phyloP scores from a whole-genome alignment of 2,797 vertebrate genomes.

The Sebastes nivosus region DNA sequence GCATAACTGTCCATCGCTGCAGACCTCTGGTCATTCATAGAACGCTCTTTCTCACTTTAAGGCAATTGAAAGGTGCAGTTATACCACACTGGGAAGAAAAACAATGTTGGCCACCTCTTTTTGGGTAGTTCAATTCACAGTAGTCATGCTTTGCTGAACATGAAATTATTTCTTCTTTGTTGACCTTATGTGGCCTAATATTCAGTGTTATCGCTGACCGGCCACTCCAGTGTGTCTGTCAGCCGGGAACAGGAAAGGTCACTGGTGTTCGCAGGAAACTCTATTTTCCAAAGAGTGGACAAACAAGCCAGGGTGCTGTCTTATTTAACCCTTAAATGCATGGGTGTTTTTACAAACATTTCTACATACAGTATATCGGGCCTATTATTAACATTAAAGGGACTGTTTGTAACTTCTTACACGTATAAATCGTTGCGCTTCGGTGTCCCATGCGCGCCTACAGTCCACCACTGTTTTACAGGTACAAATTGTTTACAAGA shows the following conservation, averaged over 20 bases:
- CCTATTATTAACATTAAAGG: too few relatives aligned
- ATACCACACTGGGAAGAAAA: background rate
- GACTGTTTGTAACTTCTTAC: too few relatives aligned
- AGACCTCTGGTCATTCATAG: background rate
- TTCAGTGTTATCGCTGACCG: background rate
- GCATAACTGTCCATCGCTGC: background rate
- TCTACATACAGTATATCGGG: background rate
- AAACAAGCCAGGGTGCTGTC: background rate
- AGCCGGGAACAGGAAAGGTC: background rate
- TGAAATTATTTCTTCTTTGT: background rate
- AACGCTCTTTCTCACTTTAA: background rate
- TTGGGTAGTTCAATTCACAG: background rate
- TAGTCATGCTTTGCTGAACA: background rate
- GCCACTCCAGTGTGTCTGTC: background rate
- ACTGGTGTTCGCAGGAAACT: background rate
- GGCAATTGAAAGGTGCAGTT: background rate
- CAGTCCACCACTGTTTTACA: too few relatives aligned
- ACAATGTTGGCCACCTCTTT: background rate
- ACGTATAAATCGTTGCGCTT: too few relatives aligned
- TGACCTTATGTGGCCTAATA: background rate
- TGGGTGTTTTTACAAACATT: background rate
- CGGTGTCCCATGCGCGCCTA: too few relatives aligned
- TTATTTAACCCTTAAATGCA: background rate
- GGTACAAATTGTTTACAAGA: too few relatives aligned
- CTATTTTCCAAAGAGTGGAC: background rate